Evolutionary conservation across 2,113 vertebrate species (phyloP), one percentile per base, ranked within the genome.

Genomic region (Holacanthus passer): DNA sequence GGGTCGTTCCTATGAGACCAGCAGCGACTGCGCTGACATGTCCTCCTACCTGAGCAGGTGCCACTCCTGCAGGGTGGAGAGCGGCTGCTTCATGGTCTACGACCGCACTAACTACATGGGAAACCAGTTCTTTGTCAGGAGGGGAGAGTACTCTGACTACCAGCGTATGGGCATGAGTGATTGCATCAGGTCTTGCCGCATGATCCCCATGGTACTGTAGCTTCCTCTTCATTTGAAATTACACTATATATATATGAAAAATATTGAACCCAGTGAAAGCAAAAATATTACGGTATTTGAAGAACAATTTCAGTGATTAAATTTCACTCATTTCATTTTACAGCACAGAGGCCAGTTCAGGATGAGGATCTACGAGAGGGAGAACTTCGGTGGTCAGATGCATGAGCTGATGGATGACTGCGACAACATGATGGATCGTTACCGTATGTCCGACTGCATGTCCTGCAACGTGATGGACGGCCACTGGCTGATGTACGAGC

Each of bases 401-500:
- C 0, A 84, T 0, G 94, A 95, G 63, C 19, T 94, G 87, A 93
- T 87, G 82, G 94, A 95, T 12, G 95, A 96, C 88, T 95, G 95
- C 1, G 94, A 95, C 7, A 93, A 87, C 87, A 94, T 96, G 55
- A 70, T 68, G 91, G 94, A 95, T 0, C 91, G 92, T 5, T 94
- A 67, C 90, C 92, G 78, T 11, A 94, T 95, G 93, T 85, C 76
- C 9, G 93, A 96, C 37, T 94, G 93, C 75, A 59, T 82, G 92
- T 96, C 95, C 1, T 95, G 94, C 88, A 3, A 94, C 27, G 95
- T 96, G 85, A 92, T 95, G 93, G 95, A 96, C 14, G 95, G 95
- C 52, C 94, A 96, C 89, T 96, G 95, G 95, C 91, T 95, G 88
- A 90, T 95, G 85, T 95, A 93, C 67, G 95, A 96, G 88, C 94